These are phyloP conservation scores for Sebastes matsubarae DNA, from an alignment of 2,797 vertebrate species.

Conservation along the genomic window DNA sequence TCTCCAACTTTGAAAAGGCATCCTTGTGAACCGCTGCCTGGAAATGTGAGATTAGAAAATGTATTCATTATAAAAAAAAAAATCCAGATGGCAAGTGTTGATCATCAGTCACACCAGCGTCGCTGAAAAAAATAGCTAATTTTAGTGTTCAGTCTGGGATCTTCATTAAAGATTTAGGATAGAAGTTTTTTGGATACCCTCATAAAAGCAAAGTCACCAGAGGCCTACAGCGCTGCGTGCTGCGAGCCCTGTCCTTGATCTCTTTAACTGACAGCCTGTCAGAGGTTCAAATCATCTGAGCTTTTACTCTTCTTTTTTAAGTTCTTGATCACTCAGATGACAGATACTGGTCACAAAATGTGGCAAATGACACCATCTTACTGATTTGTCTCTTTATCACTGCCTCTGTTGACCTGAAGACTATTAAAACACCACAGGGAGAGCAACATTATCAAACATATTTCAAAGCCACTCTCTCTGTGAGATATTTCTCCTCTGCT, in stretches of 20 bases:
- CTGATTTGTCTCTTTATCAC: constrained; percentile 27
- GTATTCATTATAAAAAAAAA: neutral
- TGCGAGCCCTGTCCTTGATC: constrained; percentile 22
- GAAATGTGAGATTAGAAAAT: constrained; percentile 17
- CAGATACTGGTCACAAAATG: neutral
- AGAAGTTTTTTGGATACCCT: constrained; percentile 10
- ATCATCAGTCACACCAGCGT: constrained; percentile 36
- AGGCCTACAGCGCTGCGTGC: constrained; percentile 1
- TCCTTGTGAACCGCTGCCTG: constrained; percentile 1
- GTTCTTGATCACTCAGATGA: constrained; percentile 6
- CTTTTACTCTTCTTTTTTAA: neutral
- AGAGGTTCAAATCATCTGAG: constrained; percentile 4
- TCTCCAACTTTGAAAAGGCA: constrained; percentile 13
- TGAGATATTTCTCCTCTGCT: constrained; percentile 1
- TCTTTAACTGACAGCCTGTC: constrained; percentile 33
- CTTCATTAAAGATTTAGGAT: constrained; percentile 49
- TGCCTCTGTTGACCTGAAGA: constrained; percentile 25
- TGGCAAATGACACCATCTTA: neutral
- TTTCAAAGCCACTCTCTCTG: constrained; percentile 5
- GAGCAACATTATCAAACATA: constrained; percentile 25
- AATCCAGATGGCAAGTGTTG: constrained; percentile 45
- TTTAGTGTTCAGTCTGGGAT: constrained; percentile 40
- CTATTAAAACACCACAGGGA: constrained; percentile 22
- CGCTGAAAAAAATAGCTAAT: constrained; percentile 17
- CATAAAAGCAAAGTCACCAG: constrained; percentile 34